Base-by-base conservation (phyloP, 2,888 invertebrate genomes). In the Ptychoptera contaminata region DNA sequence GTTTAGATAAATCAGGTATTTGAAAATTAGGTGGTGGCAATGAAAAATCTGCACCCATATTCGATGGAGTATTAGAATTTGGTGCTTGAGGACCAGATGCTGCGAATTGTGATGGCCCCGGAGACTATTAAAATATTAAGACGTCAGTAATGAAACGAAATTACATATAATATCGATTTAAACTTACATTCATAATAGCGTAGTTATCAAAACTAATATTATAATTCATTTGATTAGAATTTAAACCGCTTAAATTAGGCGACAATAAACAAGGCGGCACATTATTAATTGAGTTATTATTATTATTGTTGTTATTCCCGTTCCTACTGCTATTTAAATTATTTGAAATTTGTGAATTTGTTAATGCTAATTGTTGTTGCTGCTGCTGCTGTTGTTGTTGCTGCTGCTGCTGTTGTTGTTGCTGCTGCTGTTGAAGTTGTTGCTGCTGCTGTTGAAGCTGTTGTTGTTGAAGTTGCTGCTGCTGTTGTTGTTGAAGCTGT, bases 1-100 rank as follows among this genome's bases (percentile, higher is more conserved):
- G 90, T 59, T 84, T 82, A 16, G 83, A 83, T 51, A 90, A 74
- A 67, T 90, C 88, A 35, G 88, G 88, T 60, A 77, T 79, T 49
- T 69, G 69, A 64, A 69, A 65, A 65, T 70, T 54, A 1, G 77
- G 72, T 2, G 76, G 76, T 16, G 49, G 47, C 16, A 48, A 44
- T 11, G 45, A 35, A 41, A 42, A 47, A 29, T 48, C 45, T 31
- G 48, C 47, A 9, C 40, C 34, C 16, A 48, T 35, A 41, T 43
- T 12, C 15, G 47, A 34, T 15, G 32, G 11, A 7, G 8, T 32
- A 32, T 32, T 32, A n/a, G 32, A 11, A 32, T 32, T 32, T 11
- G n/a, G 2, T 32, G 9, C 11, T 7, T 7, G 2, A 32, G 9
- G 9, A 3, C 11, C 9, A 9, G 32, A 32, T 3, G 8, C 9